These are phyloP conservation scores for Harpagifer antarcticus DNA, from an alignment of 2,797 vertebrate species.

Conservation along the genomic window DNA sequence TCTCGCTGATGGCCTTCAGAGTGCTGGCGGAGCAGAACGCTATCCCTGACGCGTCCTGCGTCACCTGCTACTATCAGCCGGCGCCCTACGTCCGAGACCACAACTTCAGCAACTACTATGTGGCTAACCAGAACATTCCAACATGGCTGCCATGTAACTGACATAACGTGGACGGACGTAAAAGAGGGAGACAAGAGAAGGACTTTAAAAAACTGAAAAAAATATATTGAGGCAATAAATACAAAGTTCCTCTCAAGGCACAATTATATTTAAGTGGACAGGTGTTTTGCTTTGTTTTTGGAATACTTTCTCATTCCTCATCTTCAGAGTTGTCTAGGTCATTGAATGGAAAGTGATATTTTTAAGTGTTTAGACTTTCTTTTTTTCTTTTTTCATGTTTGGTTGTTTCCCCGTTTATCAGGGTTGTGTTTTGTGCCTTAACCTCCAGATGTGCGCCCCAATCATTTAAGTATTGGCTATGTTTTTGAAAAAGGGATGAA, in stretches of 20 bases:
- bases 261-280: conserved; percentile 77
- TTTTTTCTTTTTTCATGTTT: conserved; percentile 50
- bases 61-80: conserved; percentile 97
- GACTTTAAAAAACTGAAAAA: conserved; percentile 11
- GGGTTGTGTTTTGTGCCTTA: conserved; percentile 80
- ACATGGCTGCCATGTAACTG: conserved; percentile 98
- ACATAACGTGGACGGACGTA: conserved; percentile 44
- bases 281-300: conserved; percentile 68
- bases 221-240: conserved; percentile 63
- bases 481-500: conserved; percentile 48
- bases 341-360: conserved; percentile 75
- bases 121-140: conserved; percentile 94
- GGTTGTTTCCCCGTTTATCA: conserved; percentile 55
- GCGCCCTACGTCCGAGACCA: conserved; percentile 92
- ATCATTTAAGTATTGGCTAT: conserved; percentile 47
- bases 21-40: conserved; percentile 95
- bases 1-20: conserved; percentile 92
- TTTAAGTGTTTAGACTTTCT: conserved; percentile 75
- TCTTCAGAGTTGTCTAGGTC: conserved; percentile 69
- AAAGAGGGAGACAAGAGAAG: conserved; percentile 40
- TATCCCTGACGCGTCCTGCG: conserved; percentile 93
- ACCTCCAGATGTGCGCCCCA: conserved; percentile 57
- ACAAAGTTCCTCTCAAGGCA: conserved; percentile 73
- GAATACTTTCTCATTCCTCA: conserved; percentile 78
- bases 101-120: conserved; percentile 98